Conservation (phyloP, 37 sponge, comb jelly and placozoan species). For the Cliona cf. orientalis region DNA sequence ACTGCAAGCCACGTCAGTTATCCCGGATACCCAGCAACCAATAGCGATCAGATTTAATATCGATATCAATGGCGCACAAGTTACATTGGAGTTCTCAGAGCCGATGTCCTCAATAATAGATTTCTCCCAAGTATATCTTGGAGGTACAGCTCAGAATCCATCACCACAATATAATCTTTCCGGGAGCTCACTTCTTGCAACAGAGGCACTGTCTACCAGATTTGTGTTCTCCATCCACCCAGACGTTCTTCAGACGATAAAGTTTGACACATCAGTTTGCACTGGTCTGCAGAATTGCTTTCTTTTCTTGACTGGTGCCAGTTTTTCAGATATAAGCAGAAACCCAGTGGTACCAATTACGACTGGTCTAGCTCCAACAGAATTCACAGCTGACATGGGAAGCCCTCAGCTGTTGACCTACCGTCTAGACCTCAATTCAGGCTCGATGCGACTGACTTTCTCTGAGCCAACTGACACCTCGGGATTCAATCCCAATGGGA, state of each 20-base stretch:
- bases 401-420: slow-evolving; percentile 1
- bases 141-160: neutral
- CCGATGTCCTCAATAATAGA: neutral
- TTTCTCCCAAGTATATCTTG: neutral
- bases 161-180: neutral
- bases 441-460: slow-evolving; percentile 17
- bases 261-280: neutral
- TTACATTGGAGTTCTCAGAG: neutral
- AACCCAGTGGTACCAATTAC: neutral
- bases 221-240: neutral
- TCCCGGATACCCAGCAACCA: neutral
- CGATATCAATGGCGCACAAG: neutral
- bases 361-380: neutral
- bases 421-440: slow-evolving; percentile 14
- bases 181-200: neutral
- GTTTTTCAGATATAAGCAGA: slow-evolving; percentile 14
- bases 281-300: slow-evolving; percentile 1
- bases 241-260: neutral
- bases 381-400: neutral
- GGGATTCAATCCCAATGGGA: neutral
- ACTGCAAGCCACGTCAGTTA: neutral
- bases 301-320: neutral
- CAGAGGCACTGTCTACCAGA: neutral
- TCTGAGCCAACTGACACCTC: slow-evolving; percentile 20
- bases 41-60: neutral